A percentile compares a stretch with the other conserved stretches of the same genome.
Conservation (phyloP, 2,888 invertebrate species). For the Argyra leucocephala region DNA sequence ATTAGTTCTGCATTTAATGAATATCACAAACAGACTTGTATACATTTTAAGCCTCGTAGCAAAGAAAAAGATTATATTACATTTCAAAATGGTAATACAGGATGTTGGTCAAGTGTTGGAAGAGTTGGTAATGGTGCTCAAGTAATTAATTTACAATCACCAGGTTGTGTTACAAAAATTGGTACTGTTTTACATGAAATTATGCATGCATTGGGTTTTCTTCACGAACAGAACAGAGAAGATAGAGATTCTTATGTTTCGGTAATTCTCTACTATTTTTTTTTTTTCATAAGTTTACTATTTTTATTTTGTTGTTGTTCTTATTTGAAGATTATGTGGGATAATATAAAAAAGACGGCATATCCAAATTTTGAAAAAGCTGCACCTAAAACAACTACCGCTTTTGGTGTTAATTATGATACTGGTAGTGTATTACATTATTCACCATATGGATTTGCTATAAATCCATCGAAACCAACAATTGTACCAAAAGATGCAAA, state of each 20-base stretch:
- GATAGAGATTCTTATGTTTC: constrained; percentile 57
- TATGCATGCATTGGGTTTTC: constrained; percentile 63
- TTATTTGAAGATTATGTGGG: constrained; percentile 15
- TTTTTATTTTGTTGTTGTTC: no score
- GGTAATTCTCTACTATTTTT: not conserved
- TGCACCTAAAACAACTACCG: constrained; percentile 39
- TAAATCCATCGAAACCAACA: constrained; percentile 30
- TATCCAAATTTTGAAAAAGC: constrained; percentile 60
- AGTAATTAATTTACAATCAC: constrained; percentile 26
- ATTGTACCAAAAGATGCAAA: constrained; percentile 22
- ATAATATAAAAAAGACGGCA: constrained; percentile 45
- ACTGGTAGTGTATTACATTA: constrained; percentile 38
- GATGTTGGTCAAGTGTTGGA: constrained; percentile 69
- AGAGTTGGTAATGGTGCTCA: constrained; percentile 45
- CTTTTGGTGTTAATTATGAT: constrained; percentile 33
- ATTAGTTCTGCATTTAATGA: constrained; percentile 50
- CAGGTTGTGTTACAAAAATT: constrained; percentile 53
- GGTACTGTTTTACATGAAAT: constrained; percentile 66
- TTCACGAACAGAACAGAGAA: constrained; percentile 65
- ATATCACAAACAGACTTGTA: constrained; percentile 61
- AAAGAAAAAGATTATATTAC: constrained; percentile 55
- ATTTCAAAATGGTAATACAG: constrained; percentile 53
- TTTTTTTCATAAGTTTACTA: no score
- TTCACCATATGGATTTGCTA: constrained; percentile 35
- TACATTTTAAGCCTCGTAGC: constrained; percentile 50